Evolutionary conservation across 2,113 vertebrate species (phyloP).

Genomic region (Gulo gulo): DNA sequence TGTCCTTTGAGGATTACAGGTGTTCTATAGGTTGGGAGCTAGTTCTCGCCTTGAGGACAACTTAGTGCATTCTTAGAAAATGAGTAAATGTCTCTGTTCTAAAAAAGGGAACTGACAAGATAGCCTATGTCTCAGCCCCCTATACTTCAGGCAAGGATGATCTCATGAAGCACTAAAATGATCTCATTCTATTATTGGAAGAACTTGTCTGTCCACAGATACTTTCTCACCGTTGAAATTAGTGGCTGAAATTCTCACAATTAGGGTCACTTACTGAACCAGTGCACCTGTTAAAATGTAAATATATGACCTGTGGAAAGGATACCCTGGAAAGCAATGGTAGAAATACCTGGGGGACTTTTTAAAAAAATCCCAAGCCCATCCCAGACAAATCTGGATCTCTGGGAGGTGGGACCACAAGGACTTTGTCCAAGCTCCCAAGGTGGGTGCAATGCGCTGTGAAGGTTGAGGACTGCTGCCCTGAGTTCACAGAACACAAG

Average conservation of each 20-base stretch:
- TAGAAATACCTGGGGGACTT: neutral
- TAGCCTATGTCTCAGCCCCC: neutral
- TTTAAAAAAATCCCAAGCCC: too few relatives aligned
- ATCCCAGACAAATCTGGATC: too few relatives aligned
- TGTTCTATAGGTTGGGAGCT: accelerated
- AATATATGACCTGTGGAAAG: neutral
- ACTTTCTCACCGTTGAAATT: neutral
- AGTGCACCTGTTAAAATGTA: neutral
- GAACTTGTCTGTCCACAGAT: neutral
- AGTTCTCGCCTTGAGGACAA: accelerated
- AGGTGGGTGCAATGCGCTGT: neutral
- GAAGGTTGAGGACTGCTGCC: neutral
- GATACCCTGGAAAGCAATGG: neutral
- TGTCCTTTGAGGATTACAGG: neutral
- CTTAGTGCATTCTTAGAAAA: neutral
- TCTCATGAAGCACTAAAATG: neutral
- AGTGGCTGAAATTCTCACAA: neutral
- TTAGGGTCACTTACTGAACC: neutral
- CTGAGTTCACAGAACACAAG: neutral
- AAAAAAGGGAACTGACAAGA: neutral
- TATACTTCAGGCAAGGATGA: neutral
- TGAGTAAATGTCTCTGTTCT: neutral
- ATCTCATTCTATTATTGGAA: neutral
- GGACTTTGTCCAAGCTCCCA: neutral
- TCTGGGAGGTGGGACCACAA: neutral